Conservation (phyloP, 2,113 vertebrate genomes). For the Podilymbus podiceps region DNA sequence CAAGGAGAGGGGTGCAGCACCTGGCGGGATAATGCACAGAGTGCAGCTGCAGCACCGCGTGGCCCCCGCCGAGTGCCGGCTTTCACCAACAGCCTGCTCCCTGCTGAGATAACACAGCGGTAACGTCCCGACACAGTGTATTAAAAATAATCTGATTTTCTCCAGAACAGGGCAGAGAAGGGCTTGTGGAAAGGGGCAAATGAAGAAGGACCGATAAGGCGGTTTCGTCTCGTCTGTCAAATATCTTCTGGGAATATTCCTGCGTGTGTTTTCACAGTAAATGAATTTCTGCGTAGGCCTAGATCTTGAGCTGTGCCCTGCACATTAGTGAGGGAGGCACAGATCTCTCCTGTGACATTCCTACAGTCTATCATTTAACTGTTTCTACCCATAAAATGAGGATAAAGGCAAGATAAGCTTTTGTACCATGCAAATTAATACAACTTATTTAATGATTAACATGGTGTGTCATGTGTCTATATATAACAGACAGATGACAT, state of each 20-base stretch:
- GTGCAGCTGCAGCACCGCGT: background rate
- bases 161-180: background rate
- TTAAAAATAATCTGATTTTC: background rate
- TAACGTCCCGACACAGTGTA: background rate
- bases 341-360: background rate
- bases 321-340: background rate
- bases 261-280: background rate
- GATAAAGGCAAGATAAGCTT: background rate
- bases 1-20: rapidly evolving
- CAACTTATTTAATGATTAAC: background rate
- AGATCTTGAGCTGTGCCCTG: background rate
- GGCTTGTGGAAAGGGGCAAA: background rate
- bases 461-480: rapidly evolving
- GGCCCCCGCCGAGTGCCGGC: background rate
- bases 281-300: rapidly evolving
- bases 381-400: background rate
- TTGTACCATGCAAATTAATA: background rate
- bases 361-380: background rate
- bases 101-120: background rate
- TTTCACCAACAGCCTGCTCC: background rate
- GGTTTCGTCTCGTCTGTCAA: background rate
- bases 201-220: background rate
- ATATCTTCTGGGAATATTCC: background rate
- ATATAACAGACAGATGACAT: background rate
- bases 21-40: background rate